These are phyloP conservation scores for Heteropelma amictum DNA, from an alignment of 2,888 invertebrate genomes.

Conservation along the genomic window DNA sequence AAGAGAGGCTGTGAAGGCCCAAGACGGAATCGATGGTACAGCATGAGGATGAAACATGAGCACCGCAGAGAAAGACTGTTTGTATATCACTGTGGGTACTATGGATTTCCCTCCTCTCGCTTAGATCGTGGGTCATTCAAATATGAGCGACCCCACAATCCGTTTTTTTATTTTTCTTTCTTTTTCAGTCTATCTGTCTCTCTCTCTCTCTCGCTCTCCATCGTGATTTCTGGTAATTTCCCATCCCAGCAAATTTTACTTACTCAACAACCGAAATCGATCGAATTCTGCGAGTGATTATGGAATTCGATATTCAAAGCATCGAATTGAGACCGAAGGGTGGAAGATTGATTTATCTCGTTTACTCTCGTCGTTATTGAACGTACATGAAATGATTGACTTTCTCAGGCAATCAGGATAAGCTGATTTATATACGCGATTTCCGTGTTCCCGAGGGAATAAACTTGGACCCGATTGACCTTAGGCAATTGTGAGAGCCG, in stretches of 20 bases:
- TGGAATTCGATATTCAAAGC: constrained; percentile 46
- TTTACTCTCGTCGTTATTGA: constrained; percentile 40
- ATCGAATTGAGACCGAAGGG: constrained; percentile 7
- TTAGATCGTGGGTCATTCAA: constrained; percentile 47
- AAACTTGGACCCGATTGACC: constrained; percentile 46
- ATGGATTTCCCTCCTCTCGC: constrained; percentile 49
- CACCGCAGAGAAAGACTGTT: constrained; percentile 41
- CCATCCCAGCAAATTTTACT: constrained; percentile 50
- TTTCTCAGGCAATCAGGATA: constrained; percentile 49
- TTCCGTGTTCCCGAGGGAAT: constrained; percentile 21
- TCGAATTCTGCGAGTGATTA: constrained; percentile 49
- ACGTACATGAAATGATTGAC: constrained; percentile 51
- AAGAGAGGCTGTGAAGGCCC: constrained; percentile 23
- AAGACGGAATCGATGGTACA: constrained; percentile 24
- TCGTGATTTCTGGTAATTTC: constrained; percentile 32
- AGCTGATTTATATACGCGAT: constrained; percentile 1
- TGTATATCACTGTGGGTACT: constrained; percentile 51
- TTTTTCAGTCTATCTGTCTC: constrained; percentile 10
- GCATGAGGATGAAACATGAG: constrained; percentile 51
- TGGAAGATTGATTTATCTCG: constrained; percentile 19
- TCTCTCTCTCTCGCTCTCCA: background rate
- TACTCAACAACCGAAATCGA: constrained; percentile 51
- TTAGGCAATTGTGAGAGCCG: constrained; percentile 37
- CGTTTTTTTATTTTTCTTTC: constrained; percentile 2
- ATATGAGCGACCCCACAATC: constrained; percentile 34